Conservation (phyloP, 2,888 invertebrate genomes). For the Octonoba sinensis region DNA sequence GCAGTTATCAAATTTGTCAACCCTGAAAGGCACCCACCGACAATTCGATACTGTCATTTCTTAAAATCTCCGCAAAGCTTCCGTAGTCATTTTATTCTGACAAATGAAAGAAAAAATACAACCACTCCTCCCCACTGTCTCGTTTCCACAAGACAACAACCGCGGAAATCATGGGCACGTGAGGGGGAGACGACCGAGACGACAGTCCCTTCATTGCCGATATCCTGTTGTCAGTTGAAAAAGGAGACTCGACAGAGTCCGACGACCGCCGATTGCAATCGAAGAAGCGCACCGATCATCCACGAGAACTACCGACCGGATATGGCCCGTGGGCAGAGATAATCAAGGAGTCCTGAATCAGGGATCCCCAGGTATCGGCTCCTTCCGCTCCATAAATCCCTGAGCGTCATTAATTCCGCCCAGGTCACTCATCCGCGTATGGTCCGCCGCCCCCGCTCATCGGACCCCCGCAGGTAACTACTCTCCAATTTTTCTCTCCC, state of each 20-base stretch:
- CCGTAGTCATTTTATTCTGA: too few species aligned
- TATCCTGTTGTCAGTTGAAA: not conserved
- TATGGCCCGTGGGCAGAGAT: slow-evolving; percentile 34
- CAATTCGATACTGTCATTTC: too few species aligned
- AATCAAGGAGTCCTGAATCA: not conserved
- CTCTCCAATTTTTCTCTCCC: not conserved
- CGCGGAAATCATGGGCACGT: too few species aligned
- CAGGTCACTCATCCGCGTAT: slow-evolving; percentile 44
- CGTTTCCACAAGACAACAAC: too few species aligned
- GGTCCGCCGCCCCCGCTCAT: slow-evolving; percentile 10
- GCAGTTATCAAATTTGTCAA: too few species aligned
- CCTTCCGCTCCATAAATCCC: slow-evolving; percentile 58
- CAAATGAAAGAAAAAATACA: too few species aligned
- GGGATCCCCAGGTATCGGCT: slow-evolving; percentile 27
- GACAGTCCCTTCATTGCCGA: too few species aligned
- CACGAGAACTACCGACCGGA: slow-evolving; percentile 32
- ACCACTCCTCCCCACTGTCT: too few species aligned
- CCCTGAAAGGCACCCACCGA: too few species aligned
- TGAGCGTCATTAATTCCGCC: slow-evolving; percentile 50
- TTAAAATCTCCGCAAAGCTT: too few species aligned
- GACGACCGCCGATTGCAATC: slow-evolving; percentile 9
- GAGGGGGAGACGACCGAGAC: too few species aligned
- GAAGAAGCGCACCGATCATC: slow-evolving; percentile 33
- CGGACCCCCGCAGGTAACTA: slow-evolving; percentile 24
- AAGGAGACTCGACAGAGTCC: not conserved